These are phyloP conservation scores for Eristalis arbustorum DNA, from an alignment of 2,888 invertebrate species.

Conservation along the genomic window DNA sequence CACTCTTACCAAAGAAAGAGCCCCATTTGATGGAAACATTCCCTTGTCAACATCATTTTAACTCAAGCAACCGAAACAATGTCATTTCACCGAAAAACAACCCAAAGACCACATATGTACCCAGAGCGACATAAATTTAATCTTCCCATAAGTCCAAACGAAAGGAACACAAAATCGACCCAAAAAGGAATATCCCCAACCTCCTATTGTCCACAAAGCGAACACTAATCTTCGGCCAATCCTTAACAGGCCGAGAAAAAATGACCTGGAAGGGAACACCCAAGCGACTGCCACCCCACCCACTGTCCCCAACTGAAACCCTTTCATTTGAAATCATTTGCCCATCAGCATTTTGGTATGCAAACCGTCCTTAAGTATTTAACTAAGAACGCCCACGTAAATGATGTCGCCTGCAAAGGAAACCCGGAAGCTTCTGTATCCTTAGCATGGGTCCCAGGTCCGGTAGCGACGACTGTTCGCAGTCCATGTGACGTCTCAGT, in stretches of 20 bases:
- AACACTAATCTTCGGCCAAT: neutral
- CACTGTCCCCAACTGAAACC: slow-evolving; percentile 36
- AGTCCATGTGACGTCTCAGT: slow-evolving; percentile 61
- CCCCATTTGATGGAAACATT: slow-evolving; percentile 7
- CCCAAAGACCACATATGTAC: neutral
- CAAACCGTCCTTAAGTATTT: slow-evolving; percentile 56
- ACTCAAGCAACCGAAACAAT: slow-evolving; percentile 21
- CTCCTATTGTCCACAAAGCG: neutral
- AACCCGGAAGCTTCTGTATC: neutral
- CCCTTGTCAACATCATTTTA: slow-evolving; percentile 8
- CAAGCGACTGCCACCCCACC: too few species aligned
- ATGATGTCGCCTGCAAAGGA: slow-evolving; percentile 12
- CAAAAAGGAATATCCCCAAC: neutral
- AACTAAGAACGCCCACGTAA: slow-evolving; percentile 41
- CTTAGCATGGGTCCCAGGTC: slow-evolving; percentile 23
- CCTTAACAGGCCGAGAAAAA: neutral
- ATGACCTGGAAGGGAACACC: neutral
- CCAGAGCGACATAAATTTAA: slow-evolving; percentile 24
- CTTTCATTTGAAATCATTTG: slow-evolving; percentile 62
- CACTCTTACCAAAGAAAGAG: neutral
- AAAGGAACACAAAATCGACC: neutral
- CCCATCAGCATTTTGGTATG: slow-evolving; percentile 63
- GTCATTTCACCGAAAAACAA: slow-evolving; percentile 4
- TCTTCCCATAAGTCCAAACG: neutral
- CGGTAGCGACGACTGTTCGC: slow-evolving; percentile 18